phyloP scores from a whole-genome alignment of 2,113 vertebrate species.

The Petaurus breviceps region DNA sequence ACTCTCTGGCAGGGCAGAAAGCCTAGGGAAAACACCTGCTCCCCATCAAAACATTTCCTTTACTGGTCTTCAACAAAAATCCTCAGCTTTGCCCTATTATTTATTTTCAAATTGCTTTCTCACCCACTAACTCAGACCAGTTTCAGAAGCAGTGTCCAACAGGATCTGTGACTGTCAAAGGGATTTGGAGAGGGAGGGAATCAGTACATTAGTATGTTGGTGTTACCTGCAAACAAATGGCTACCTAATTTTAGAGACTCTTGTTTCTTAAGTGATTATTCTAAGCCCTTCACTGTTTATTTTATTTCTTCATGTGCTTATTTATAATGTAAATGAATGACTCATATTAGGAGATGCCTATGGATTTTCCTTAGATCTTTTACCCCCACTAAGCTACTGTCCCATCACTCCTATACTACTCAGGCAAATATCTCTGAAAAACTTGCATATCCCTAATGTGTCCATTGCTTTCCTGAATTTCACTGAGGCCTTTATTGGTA shows the following conservation, averaged over 20 bases:
- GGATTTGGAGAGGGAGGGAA: background rate
- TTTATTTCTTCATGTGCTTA: background rate
- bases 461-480: background rate
- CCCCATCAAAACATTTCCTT: conserved; percentile 43
- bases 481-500: background rate
- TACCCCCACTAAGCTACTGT: background rate
- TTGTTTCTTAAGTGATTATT: background rate
- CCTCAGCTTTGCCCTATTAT: conserved; percentile 22
- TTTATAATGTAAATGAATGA: background rate
- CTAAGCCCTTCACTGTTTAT: background rate
- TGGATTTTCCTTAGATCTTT: background rate
- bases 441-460: background rate
- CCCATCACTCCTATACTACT: background rate
- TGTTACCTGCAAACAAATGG: background rate
- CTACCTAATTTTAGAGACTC: conserved; percentile 3
- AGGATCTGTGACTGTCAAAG: background rate
- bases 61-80: background rate
- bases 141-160: background rate
- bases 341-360: background rate
- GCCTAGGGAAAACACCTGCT: conserved; percentile 44
- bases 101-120: conserved; percentile 28
- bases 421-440: background rate
- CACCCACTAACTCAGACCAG: background rate
- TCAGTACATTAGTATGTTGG: background rate
- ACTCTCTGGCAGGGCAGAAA: background rate